phyloP scores from a whole-genome alignment of 2,888 invertebrate species.

The Lordiphosa fenestrarum region DNA sequence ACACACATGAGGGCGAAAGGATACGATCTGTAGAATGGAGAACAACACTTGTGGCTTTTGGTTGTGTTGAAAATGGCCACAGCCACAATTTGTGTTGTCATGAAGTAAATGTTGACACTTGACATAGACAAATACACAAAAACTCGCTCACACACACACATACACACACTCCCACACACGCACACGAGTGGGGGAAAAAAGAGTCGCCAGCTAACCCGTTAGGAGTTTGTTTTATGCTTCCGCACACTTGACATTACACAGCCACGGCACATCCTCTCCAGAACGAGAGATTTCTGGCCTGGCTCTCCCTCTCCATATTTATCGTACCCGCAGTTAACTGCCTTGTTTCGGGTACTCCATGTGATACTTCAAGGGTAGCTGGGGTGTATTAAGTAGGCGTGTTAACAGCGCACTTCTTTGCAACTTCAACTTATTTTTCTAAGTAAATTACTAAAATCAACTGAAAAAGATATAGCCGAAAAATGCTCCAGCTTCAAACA shows the following conservation, averaged over 20 bases:
- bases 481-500: too few relatives aligned
- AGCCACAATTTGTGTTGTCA: slow-evolving; percentile 74
- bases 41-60: slow-evolving; percentile 58
- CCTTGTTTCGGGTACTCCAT: too few relatives aligned
- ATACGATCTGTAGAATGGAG: slow-evolving; percentile 35
- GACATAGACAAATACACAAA: slow-evolving; percentile 62
- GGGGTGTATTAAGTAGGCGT: slow-evolving; percentile 1
- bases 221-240: slow-evolving; percentile 74
- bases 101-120: slow-evolving; percentile 72
- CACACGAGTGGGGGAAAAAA: slow-evolving; percentile 11
- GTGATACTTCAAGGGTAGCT: slow-evolving; percentile 19
- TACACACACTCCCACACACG: slow-evolving; percentile 3
- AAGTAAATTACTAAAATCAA: too few relatives aligned
- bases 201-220: slow-evolving; percentile 58
- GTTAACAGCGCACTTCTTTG: too few relatives aligned
- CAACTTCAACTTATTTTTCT: too few relatives aligned
- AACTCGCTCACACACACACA: slow-evolving; percentile 23
- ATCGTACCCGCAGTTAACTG: too few relatives aligned
- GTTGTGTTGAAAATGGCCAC: slow-evolving; percentile 52
- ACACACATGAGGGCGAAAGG: slow-evolving; percentile 15
- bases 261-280: slow-evolving; percentile 44
- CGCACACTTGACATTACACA: slow-evolving; percentile 69
- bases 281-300: background rate
- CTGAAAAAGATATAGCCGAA: too few relatives aligned
- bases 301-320: slow-evolving; percentile 14